These are phyloP conservation scores for Eupithecia subfuscata DNA, from an alignment of 2,888 invertebrate genomes.

Conservation along the genomic window DNA sequence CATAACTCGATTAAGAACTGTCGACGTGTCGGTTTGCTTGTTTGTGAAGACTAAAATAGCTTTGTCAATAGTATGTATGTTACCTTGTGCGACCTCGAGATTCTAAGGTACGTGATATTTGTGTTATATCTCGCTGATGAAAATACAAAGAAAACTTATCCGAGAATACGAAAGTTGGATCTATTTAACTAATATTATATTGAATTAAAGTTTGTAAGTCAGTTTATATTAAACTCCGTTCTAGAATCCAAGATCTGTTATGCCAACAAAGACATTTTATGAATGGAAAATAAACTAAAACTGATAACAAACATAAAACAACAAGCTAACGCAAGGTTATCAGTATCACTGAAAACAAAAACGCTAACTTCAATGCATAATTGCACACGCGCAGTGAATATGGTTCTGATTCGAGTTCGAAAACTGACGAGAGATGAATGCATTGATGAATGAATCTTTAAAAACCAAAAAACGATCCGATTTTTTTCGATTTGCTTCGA, in stretches of 20 bases:
- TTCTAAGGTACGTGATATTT: slow-evolving; percentile 14
- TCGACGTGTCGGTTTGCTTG: slow-evolving; percentile 23
- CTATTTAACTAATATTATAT: neutral
- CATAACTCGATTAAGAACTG: slow-evolving; percentile 41
- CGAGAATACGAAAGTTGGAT: neutral
- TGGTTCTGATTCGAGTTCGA: neutral
- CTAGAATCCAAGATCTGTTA: neutral
- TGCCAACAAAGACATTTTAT: neutral
- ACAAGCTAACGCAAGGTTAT: neutral
- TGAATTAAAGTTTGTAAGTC: too few species aligned
- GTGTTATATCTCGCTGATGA: neutral
- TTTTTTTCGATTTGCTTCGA: too few species aligned
- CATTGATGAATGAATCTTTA: neutral
- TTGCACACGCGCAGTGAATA: neutral
- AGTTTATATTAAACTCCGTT: too few species aligned
- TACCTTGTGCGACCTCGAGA: slow-evolving; percentile 10
- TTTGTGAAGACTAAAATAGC: slow-evolving; percentile 26
- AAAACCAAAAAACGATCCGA: neutral
- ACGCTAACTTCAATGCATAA: neutral
- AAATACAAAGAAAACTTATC: neutral
- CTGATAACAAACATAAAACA: neutral
- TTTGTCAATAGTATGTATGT: slow-evolving; percentile 23
- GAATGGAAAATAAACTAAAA: neutral
- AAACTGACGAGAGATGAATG: neutral
- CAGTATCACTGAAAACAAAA: neutral